Percentiles rank a stretch among this genome's conserved stretches.
Conservation (phyloP, 2,113 vertebrate species). For the Saimiri boliviensis region DNA sequence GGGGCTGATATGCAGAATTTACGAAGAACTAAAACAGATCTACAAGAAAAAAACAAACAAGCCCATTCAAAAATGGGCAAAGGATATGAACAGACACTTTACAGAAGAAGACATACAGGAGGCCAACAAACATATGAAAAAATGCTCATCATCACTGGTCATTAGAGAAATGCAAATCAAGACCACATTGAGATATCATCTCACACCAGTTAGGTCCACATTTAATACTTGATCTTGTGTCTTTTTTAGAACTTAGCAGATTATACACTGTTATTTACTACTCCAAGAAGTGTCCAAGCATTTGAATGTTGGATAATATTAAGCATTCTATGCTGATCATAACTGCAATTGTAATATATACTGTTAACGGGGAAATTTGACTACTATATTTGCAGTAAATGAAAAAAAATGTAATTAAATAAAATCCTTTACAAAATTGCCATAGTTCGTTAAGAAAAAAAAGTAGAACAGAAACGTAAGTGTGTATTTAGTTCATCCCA, state of each 20-base stretch:
- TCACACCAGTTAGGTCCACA: not conserved
- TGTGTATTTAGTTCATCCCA: not conserved
- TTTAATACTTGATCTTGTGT: not conserved
- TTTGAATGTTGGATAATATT: not conserved
- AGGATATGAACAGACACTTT: no score
- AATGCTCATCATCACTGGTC: no score
- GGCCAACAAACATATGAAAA: no score
- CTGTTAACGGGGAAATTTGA: not conserved
- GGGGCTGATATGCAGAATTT: no score
- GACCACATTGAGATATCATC: no score
- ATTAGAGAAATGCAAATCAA: no score
- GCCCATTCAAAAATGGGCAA: no score
- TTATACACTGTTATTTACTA: not conserved
- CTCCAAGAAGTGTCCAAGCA: not conserved
- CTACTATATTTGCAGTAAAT: not conserved
- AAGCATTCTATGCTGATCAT: not conserved
- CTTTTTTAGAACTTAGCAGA: not conserved
- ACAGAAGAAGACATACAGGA: no score
- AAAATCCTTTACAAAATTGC: not conserved
- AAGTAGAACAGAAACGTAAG: not conserved
- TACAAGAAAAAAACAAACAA: no score
- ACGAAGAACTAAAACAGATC: no score
- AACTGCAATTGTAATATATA: not conserved
- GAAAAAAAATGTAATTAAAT: constrained; percentile 20
- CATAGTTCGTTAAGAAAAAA: not conserved